phyloP scores from a whole-genome alignment of 2,797 vertebrate species.

The Catamblyrhynchus diadema region DNA sequence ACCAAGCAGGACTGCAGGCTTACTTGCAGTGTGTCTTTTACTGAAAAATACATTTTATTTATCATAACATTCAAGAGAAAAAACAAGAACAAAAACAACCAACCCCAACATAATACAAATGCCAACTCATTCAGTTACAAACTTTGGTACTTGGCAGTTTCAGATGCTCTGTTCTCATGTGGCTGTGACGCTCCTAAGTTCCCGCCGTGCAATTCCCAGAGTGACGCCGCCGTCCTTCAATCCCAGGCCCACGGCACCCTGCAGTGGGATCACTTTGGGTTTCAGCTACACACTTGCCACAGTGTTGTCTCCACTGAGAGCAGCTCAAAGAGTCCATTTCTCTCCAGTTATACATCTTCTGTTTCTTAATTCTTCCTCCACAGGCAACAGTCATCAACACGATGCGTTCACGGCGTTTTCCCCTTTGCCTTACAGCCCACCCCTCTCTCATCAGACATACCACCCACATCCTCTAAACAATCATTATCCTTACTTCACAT shows the following conservation, averaged over 20 bases:
- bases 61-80: slow-evolving; percentile 69
- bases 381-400: slow-evolving; percentile 15
- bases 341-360: slow-evolving; percentile 7
- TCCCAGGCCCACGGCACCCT: background rate
- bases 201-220: slow-evolving; percentile 57
- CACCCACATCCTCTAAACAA: slow-evolving; percentile 62
- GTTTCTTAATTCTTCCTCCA: background rate
- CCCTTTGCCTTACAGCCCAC: background rate
- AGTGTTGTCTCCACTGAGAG: background rate
- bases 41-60: slow-evolving; percentile 80
- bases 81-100: background rate
- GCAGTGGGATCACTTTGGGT: background rate
- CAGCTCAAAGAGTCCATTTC: slow-evolving; percentile 52
- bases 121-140: slow-evolving; percentile 70
- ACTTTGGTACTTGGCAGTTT: slow-evolving; percentile 53
- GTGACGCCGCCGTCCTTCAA: background rate
- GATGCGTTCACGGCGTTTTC: background rate
- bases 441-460: slow-evolving; percentile 48
- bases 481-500: slow-evolving; percentile 37
- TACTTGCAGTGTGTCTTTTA: slow-evolving; percentile 73
- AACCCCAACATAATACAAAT: slow-evolving; percentile 70
- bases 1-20: slow-evolving; percentile 16
- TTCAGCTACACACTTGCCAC: background rate
- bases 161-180: slow-evolving; percentile 56
- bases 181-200: slow-evolving; percentile 38